Evolutionary conservation across 2,888 invertebrate species (phyloP), one percentile per base, ranked within the genome.

Genomic region (Cerceris ruficornis): DNA sequence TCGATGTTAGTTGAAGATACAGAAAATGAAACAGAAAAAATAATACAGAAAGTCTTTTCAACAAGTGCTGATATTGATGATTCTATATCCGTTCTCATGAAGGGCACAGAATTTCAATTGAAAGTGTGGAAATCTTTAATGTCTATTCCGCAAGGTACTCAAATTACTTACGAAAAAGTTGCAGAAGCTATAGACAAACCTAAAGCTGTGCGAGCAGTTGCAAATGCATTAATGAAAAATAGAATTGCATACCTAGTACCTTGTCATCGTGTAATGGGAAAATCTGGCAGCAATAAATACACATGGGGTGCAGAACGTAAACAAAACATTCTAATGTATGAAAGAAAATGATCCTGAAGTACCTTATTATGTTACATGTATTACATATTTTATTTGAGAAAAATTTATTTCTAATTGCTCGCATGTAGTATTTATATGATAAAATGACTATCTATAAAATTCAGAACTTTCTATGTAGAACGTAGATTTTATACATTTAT

Each of bases 41-140:
- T 87, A 0, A 58, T 78, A 6, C 6, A 82, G 2, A 57, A 69
- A 11, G 68, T 90, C 43, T 89, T 90, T 67, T 55, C 76, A 9
- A 9, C 60, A 11, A 42, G 59, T 1, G 17, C 52, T 6, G 54
- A 54, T 0, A n/a, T 39, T 0, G 62, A 79, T 13, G 42, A 83
- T 57, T 58, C 71, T 2, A 43, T 86, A 7, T 41, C 17, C 0
- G 75, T 91, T 4, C 57, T 91, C 4, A 42, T 90, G 17, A 88
- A 88, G 67, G 91, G 91, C 9, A 90, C 91, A 5, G 87, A 89
- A 1, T 92, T 92, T 65, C 90, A 92, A 82, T 77, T 88, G 7
- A 67, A 83, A 65, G 90, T 92, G 4, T 92, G 91, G 92, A 75
- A 83, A 55, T 81, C 86, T 2, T 57, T 91, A 42, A 73, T 81